Evolutionary conservation across 2,797 vertebrate species (phyloP), one percentile per base, ranked within the genome.

Genomic region (Myioborus melanocephalus): DNA sequence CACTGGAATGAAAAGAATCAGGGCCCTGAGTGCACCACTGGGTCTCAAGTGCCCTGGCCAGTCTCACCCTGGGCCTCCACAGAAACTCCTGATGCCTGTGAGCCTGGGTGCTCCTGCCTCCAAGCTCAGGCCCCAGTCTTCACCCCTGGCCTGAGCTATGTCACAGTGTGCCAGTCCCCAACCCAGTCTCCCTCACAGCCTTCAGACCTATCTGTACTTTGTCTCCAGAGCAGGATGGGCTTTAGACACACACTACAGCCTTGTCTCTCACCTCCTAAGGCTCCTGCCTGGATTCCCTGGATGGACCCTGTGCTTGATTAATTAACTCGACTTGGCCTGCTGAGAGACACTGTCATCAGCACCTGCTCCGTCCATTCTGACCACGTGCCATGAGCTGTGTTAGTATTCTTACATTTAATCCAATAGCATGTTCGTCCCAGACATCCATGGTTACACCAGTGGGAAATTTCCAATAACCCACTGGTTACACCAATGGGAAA

Each of bases 81-180:
- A 6, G 26, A 49, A 65, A 66, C 7, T 35, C 8, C 16, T 3
- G 1, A 49, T 30, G 32, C 16, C 39, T 0, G 1, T 27, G 5
- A 90, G 24, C 13, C 39, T 4, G 37, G 11, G 12, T 66, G 39
- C 11, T 89, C 56, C 24, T 1, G 5, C 6, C 26, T 65, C 37
- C 10, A 82, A 46, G 41, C 27, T 87, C 66, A 81, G 41, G 22
- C 8, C 21, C 7, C 20, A 53, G 22, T 11, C 43, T 60, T 50
- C 50, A 17, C 10, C 71, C 27, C 63, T n/a, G 20, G 66, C 56
- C 47, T 20, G 8, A 73, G 11, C 43, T 34, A 35, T 8, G 30
- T 17, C 63, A 81, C 37, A 63, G 35, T 19, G 15, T 16, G 10
- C 34, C 49, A 18, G 22, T 50, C 18, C n/a, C 27, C 50, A 91